A percentile compares a stretch with the other conserved stretches of the same genome.
These are phyloP conservation scores for Diadumene lineata DNA, from an alignment of 92 coral and sea anemone species.

Conservation along the genomic window DNA sequence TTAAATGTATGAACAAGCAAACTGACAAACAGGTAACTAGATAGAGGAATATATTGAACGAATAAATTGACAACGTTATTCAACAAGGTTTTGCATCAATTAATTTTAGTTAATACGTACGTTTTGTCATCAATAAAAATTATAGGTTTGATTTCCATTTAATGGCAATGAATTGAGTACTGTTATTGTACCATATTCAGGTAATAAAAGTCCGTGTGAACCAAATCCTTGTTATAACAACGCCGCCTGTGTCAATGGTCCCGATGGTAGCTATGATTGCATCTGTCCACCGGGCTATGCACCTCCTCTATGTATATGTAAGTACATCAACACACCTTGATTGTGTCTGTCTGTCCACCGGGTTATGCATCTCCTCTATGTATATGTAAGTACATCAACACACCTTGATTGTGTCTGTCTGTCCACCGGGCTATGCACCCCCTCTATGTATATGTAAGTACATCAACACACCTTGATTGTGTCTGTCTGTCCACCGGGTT, in stretches of 20 bases:
- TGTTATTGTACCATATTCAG: no score
- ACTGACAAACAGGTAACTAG: no score
- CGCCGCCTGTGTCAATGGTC: constrained; percentile 77
- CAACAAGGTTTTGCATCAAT: no score
- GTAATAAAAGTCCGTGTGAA: constrained; percentile 59
- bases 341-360: constrained; percentile 45
- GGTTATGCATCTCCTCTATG: constrained; percentile 86
- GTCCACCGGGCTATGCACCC: constrained; percentile 76
- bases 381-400: constrained; percentile 51
- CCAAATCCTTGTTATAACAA: constrained; percentile 90
- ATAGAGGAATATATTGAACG: no score
- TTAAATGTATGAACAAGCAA: no score
- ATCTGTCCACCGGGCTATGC: constrained; percentile 71
- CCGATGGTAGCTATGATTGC: constrained; percentile 89
- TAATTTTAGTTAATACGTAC: no score
- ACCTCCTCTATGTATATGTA: constrained; percentile 86
- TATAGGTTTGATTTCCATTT: no score
- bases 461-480: not conserved
- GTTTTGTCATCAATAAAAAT: no score
- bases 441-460: constrained; percentile 83
- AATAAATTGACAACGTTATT: no score
- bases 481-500: constrained; percentile 66
- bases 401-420: not conserved
- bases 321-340: constrained; percentile 2
- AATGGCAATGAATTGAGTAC: no score